Evolutionary conservation across 2,113 vertebrate genomes (phyloP).

Genomic region (Amazona guildingii): DNA sequence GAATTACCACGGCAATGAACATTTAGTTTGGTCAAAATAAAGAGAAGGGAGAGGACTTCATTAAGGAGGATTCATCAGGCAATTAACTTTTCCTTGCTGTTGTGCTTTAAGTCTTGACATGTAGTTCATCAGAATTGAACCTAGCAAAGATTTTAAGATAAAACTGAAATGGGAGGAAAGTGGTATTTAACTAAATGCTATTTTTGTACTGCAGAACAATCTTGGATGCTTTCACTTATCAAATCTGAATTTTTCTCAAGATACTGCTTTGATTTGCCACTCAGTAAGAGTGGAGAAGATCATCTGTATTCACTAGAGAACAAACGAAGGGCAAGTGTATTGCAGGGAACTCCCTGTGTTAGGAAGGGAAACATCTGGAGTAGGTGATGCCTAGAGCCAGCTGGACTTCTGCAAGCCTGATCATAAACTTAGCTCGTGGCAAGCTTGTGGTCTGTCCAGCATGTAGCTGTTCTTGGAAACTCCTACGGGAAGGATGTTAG

Average conservation of each 20-base stretch:
- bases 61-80: background rate
- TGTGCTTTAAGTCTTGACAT: background rate
- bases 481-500: background rate
- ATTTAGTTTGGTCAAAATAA: background rate
- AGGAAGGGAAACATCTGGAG: background rate
- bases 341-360: background rate
- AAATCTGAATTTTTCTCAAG: background rate
- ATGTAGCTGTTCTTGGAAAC: background rate
- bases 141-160: background rate
- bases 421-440: background rate
- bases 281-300: background rate
- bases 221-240: background rate
- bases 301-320: background rate
- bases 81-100: background rate
- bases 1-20: background rate
- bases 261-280: background rate
- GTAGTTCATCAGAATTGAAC: background rate
- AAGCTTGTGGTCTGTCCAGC: background rate
- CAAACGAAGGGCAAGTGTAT: background rate
- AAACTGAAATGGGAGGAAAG: background rate
- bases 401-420: background rate
- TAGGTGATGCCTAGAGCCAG: background rate
- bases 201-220: background rate
- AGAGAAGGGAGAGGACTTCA: background rate
- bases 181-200: background rate